Evolutionary conservation across 2,888 invertebrate genomes (phyloP), one percentile per base, ranked within the genome.

Genomic region (Drosophila meridionalis): DNA sequence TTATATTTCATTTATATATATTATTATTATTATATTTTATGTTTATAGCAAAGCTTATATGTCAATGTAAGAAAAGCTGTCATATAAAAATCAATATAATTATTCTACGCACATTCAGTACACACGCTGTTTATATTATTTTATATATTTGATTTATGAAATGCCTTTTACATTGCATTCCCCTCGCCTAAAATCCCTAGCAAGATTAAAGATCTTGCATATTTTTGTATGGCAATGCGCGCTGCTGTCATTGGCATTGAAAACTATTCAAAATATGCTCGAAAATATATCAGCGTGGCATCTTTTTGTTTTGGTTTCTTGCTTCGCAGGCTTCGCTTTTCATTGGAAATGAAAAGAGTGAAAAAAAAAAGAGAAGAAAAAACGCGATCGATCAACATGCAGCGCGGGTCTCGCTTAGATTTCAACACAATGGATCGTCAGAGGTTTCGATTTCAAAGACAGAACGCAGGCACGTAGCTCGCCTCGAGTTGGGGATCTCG

Each of bases 401-500:
- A 85, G 45, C 80, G 73, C 66, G 64, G 69, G 69, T 7, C 52
- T 60, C 73, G 71, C 45, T 82, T 82, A 78, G 85, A 82, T 89
- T 81, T 82, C 85, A 89, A 86, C 76, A 87, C 90, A 87, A 87
- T 88, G 83, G 85, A 58, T 69, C 69, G 75, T 75, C 78, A 62
- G 74, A 57, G 89, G 87, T 90, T 83, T 87, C 87, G 80, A 87
- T 87, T 87, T 87, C 87, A 87, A 87, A 89, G 88, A 70, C 72
- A 67, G 69, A 72, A 72, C 65, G 62, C 73, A 72, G 72, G 76
- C 89, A 85, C 89, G 89, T 89, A 84, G 71, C 58, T 65, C 40
- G 65, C 47, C 38, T n/a, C 52, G 52, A 72, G 65, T 14, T 38
- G 75, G 85, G 69, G 63, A 81, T 74, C 63, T 73, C 69, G 20